Conservation (phyloP, 1,140 invertebrate species). For the Sitophilus oryzae region DNA sequence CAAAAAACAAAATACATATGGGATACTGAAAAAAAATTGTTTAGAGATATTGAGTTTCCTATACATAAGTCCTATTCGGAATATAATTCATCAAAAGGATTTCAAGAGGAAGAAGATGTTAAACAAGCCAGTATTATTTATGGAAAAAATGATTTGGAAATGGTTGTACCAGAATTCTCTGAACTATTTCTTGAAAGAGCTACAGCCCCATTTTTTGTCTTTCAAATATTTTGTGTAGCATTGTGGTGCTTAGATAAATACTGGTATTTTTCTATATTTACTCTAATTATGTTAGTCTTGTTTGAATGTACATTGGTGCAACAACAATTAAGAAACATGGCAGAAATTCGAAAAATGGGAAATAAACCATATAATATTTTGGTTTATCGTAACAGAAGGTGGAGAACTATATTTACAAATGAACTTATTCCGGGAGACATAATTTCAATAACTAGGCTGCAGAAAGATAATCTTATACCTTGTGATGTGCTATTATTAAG, state of each 20-base stretch:
- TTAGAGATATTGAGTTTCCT: constrained; percentile 78
- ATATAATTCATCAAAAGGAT: constrained; percentile 85
- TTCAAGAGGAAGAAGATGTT: constrained; percentile 74
- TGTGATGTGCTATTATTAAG: constrained; percentile 93
- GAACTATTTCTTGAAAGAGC: constrained; percentile 96
- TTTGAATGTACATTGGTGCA: constrained; percentile 98
- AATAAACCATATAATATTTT: constrained; percentile 93
- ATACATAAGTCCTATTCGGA: constrained; percentile 61
- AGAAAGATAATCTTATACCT: constrained; percentile 88
- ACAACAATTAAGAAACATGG: constrained; percentile 96
- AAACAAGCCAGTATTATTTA: constrained; percentile 69
- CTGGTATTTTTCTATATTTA: constrained; percentile 98
- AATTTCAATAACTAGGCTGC: constrained; percentile 84
- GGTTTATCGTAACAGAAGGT: constrained; percentile 90
- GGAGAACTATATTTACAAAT: constrained; percentile 81
- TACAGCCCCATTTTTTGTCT: constrained; percentile 98
- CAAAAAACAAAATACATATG: constrained; percentile 97
- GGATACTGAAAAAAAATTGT: constrained; percentile 71
- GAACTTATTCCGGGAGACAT: constrained; percentile 95
- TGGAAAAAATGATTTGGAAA: constrained; percentile 82
- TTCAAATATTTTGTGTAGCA: constrained; percentile 91
- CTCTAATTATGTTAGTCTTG: constrained; percentile 92
- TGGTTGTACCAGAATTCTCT: constrained; percentile 90
- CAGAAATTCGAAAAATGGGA: constrained; percentile 99
- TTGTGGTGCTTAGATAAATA: constrained; percentile 99